Conservation (phyloP, 2,888 invertebrate genomes). For the Acrocyrtus sp. region DNA sequence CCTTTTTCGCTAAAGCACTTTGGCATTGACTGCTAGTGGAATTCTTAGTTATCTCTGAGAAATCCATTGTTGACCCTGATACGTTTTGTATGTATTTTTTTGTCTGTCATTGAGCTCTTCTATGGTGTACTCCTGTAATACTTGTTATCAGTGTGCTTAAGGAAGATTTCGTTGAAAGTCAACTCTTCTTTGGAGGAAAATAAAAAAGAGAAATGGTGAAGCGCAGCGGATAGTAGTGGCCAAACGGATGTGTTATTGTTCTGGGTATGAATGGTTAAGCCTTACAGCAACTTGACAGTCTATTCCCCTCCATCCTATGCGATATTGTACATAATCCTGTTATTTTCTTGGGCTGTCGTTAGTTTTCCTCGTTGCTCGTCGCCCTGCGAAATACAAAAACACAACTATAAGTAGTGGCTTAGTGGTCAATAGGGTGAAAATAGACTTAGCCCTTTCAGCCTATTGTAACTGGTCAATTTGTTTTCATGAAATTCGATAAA, state of each 20-base stretch:
- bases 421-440: conserved; percentile 21
- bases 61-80: too few relatives aligned
- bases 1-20: too few relatives aligned
- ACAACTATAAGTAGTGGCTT: conserved; percentile 49
- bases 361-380: conserved; percentile 20
- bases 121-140: too few relatives aligned
- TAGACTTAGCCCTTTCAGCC: background rate
- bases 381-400: too few relatives aligned
- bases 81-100: too few relatives aligned
- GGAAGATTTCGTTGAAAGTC: conserved; percentile 47
- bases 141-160: conserved; percentile 42
- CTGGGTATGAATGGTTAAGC: conserved; percentile 33
- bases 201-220: conserved; percentile 11
- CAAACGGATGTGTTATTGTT: conserved; percentile 48
- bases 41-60: too few relatives aligned
- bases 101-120: conserved; percentile 14
- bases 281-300: conserved; percentile 44
- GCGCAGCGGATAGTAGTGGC: conserved; percentile 1
- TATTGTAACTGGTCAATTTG: conserved; percentile 36
- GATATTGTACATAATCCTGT: conserved; percentile 52
- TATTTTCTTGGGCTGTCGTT: conserved; percentile 45
- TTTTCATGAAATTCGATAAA: conserved; percentile 45
- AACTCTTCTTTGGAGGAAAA: conserved; percentile 22
- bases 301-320: too few relatives aligned
- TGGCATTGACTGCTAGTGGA: too few relatives aligned